These are phyloP conservation scores for Metallyticus violacea DNA, from an alignment of 2,888 invertebrate species.

Conservation along the genomic window DNA sequence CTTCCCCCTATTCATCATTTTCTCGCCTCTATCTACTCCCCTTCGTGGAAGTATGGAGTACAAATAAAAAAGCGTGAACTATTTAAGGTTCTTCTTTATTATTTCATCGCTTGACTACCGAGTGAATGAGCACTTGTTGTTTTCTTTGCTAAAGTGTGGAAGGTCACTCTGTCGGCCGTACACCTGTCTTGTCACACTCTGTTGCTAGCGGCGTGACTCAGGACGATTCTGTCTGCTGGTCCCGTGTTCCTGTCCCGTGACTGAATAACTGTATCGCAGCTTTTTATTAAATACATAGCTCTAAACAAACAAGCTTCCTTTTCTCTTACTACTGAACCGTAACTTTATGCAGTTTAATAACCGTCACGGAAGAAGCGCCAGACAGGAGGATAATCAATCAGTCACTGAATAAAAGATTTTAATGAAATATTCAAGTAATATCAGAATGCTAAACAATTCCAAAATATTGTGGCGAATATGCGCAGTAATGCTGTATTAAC, in stretches of 20 bases:
- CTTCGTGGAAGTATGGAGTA: background rate
- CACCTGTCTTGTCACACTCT: background rate
- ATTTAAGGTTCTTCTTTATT: background rate
- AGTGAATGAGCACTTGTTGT: too few relatives aligned
- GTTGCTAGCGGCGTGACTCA: background rate
- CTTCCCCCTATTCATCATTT: slow-evolving; percentile 2
- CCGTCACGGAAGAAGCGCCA: too few relatives aligned
- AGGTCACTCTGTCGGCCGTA: background rate
- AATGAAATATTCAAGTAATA: too few relatives aligned
- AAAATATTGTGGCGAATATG: too few relatives aligned
- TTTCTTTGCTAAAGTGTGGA: background rate
- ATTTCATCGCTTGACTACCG: background rate
- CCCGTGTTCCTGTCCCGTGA: background rate
- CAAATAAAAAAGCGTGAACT: background rate
- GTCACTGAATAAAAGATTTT: too few relatives aligned
- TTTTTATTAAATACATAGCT: background rate
- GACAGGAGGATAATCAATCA: too few relatives aligned
- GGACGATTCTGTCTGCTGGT: background rate
- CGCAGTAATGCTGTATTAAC: too few relatives aligned
- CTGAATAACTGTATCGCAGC: background rate
- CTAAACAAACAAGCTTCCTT: background rate
- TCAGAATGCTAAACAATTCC: too few relatives aligned
- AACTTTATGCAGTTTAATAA: too few relatives aligned
- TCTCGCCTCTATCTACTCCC: background rate
- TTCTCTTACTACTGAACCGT: too few relatives aligned